Percentiles rank a stretch among this genome's conserved stretches.
phyloP scores from a whole-genome alignment of 2,797 vertebrate species.

The Delichon dasypus region DNA sequence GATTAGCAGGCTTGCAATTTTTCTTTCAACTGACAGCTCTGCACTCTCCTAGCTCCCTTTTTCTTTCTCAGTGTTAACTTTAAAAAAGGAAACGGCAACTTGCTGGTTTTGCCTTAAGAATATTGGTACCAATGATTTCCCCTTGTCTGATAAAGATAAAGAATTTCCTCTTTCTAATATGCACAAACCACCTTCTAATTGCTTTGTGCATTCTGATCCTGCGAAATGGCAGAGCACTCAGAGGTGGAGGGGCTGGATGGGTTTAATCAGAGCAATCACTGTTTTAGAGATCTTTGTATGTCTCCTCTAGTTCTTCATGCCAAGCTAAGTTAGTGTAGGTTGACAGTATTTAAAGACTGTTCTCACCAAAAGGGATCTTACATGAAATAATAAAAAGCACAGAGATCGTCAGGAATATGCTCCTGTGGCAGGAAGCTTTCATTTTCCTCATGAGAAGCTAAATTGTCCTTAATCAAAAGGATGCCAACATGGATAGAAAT shows the following conservation, averaged over 20 bases:
- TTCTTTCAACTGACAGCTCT: conserved; percentile 7
- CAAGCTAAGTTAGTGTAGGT: not conserved
- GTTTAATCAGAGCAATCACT: not conserved
- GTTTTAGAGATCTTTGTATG: not conserved
- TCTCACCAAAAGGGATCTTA: not conserved
- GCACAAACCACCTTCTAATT: not conserved
- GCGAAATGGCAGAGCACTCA: not conserved
- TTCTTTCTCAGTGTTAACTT: not conserved
- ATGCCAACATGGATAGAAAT: not conserved
- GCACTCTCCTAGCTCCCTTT: not conserved
- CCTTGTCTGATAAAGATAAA: not conserved
- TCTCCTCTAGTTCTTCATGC: not conserved
- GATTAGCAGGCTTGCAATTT: not conserved
- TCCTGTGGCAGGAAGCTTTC: not conserved
- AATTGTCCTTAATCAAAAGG: not conserved
- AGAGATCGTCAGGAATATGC: not conserved
- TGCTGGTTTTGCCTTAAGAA: not conserved
- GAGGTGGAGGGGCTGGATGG: not conserved
- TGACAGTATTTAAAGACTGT: not conserved
- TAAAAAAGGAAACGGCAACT: not conserved
- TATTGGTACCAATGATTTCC: not conserved
- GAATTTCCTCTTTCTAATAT: not conserved
- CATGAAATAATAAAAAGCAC: not conserved
- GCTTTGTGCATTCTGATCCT: not conserved
- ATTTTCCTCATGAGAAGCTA: not conserved